Evolutionary conservation across 2,113 vertebrate genomes (phyloP).

Genomic region (Petrocephalus zakoni): DNA sequence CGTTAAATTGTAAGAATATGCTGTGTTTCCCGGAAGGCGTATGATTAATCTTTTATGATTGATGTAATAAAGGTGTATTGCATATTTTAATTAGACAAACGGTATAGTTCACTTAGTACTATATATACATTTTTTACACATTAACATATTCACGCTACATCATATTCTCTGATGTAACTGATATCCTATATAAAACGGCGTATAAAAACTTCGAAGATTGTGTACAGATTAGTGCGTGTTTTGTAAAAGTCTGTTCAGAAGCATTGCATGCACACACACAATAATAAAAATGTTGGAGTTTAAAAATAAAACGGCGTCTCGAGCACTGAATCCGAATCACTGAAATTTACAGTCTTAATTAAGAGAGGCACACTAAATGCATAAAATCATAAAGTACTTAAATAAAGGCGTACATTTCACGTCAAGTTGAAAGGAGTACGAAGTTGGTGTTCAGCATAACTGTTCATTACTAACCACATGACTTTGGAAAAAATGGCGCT

Average conservation of each 20-base stretch:
- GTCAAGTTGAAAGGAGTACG: not conserved
- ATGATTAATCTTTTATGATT: not conserved
- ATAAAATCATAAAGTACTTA: not conserved
- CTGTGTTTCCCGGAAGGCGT: not conserved
- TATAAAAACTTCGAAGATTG: not conserved
- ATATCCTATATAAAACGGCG: not conserved
- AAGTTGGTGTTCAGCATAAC: not conserved
- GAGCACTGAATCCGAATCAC: not conserved
- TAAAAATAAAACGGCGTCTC: not conserved
- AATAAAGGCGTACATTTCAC: not conserved
- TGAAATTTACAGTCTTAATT: not conserved
- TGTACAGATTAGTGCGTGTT: not conserved
- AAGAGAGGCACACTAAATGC: not conserved
- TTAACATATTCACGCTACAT: not conserved
- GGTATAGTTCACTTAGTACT: not conserved
- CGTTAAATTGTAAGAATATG: not conserved
- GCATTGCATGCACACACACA: not conserved
- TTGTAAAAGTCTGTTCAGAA: not conserved
- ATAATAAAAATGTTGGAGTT: not conserved
- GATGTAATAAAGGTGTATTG: not conserved
- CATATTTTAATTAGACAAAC: not conserved
- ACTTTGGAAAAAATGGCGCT: not conserved
- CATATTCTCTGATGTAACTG: not conserved
- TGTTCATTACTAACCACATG: not conserved
- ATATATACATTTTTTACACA: not conserved